phyloP scores from a whole-genome alignment of 2,113 vertebrate genomes.

The Cyprinodon brontotheroides region DNA sequence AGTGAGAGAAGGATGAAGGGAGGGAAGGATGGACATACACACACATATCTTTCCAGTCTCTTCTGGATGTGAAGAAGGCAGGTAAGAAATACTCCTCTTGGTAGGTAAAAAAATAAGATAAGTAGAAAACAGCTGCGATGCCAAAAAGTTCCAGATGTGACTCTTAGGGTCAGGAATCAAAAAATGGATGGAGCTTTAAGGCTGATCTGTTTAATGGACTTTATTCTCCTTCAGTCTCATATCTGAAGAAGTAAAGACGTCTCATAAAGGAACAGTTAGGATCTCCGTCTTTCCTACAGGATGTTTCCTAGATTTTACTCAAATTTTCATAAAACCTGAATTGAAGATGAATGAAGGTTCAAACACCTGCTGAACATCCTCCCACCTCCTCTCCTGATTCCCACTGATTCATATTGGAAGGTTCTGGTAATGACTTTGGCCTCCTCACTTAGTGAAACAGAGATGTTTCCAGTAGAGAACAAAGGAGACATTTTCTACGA shows the following conservation, averaged over 20 bases:
- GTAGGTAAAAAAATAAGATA: background rate
- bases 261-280: background rate
- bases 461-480: conserved; percentile 53
- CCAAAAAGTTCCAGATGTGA: background rate
- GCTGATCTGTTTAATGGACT: conserved; percentile 34
- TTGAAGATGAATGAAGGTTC: conserved; percentile 40
- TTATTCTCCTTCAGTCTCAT: too few relatives aligned
- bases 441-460: conserved; percentile 43
- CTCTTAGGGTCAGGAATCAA: conserved; percentile 35
- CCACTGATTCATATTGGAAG: conserved; percentile 24
- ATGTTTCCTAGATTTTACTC: conserved; percentile 25
- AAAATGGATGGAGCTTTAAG: conserved; percentile 70
- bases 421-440: conserved; percentile 61
- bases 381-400: conserved; percentile 19
- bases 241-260: too few relatives aligned
- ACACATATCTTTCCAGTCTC: too few relatives aligned
- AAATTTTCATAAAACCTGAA: conserved; percentile 13
- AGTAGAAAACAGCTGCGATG: background rate
- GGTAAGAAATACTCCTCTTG: background rate
- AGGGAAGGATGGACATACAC: too few relatives aligned
- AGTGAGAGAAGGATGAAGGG: too few relatives aligned
- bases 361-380: conserved; percentile 56
- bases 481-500: too few relatives aligned
- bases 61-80: too few relatives aligned
- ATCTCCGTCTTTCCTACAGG: conserved; percentile 7